Conservation (phyloP, 2,888 invertebrate genomes). For the Troilus luridus region DNA sequence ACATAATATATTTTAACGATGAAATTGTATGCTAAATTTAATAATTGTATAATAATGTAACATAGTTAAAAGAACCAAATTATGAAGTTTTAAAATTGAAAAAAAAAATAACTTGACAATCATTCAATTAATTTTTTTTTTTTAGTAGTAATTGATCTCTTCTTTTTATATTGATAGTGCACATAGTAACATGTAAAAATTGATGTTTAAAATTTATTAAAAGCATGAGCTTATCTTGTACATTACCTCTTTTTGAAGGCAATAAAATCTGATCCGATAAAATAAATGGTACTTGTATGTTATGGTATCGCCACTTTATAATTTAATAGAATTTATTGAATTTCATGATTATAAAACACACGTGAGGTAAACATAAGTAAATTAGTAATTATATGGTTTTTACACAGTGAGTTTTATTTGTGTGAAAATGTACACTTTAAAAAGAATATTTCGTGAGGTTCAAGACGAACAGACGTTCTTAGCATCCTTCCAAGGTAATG, state of each 20-base stretch:
- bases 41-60: neutral
- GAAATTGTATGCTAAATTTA: slow-evolving; percentile 38
- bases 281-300: too few species aligned
- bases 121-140: neutral
- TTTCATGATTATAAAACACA: too few species aligned
- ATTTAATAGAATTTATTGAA: too few species aligned
- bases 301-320: too few species aligned
- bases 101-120: neutral
- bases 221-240: neutral
- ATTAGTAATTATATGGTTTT: too few species aligned
- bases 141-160: neutral
- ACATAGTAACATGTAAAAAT: slow-evolving; percentile 39
- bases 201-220: neutral
- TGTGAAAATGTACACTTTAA: too few species aligned
- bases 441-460: too few species aligned
- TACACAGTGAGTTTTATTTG: too few species aligned
- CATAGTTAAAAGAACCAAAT: neutral
- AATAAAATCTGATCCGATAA: neutral
- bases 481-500: too few species aligned
- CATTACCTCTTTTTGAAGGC: neutral
- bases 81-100: neutral
- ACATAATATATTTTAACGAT: slow-evolving; percentile 42
- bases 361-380: too few species aligned
- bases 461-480: too few species aligned
- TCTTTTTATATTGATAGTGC: slow-evolving; percentile 53